Base-by-base conservation (phyloP, 2,888 invertebrate genomes). In the Chirona hameri region DNA sequence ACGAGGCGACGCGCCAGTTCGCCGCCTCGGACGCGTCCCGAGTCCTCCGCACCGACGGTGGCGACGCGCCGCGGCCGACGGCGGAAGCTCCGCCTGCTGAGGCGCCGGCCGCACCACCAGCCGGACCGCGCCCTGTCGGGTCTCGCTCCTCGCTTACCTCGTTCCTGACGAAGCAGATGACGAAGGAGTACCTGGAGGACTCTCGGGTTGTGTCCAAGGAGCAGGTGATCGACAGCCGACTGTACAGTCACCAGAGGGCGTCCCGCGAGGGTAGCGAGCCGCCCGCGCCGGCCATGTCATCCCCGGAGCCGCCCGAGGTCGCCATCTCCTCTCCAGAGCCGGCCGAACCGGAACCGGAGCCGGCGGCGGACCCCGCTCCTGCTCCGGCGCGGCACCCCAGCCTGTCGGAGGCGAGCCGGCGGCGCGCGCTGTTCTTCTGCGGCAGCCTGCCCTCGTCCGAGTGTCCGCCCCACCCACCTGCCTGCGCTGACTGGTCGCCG, bases 141-240 rank as follows among this genome's bases (percentile, higher is more conserved):
- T 46, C 76, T 18, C 15, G 27, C 21, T 39, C 76, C 46, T 76
- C 76, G 46, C 76, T 76, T 5, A 46, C 24, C 9, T 76, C 76
- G 39, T 76, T 76, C 24, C 46, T 76, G 46, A 76, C 76, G 46
- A 76, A 46, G 76, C 76, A 76, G 46, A 76, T 76, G 76, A 76
- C 76, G 21, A 76, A 76, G 76, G 76, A 76, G 39, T 76, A 76
- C 21, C 12, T 76, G 24, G 76, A 76, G 46, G 76, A 76, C 24
- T 76, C 76, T 39, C 4, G 31, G 21, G 24, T 39, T n/a, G 76
- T 76, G 7, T 76, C 76, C 7, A 76, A 76, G 46, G 39, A 76
- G 21, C 76, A 76, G 46, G 76, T 76, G 46, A 76, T 76, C 39
- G 76, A 24, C 7, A 76, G 46, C 21, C 39, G 76, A 3, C 27